These are phyloP conservation scores for Asobara japonica DNA, from an alignment of 1,140 invertebrate genomes.

Conservation along the genomic window DNA sequence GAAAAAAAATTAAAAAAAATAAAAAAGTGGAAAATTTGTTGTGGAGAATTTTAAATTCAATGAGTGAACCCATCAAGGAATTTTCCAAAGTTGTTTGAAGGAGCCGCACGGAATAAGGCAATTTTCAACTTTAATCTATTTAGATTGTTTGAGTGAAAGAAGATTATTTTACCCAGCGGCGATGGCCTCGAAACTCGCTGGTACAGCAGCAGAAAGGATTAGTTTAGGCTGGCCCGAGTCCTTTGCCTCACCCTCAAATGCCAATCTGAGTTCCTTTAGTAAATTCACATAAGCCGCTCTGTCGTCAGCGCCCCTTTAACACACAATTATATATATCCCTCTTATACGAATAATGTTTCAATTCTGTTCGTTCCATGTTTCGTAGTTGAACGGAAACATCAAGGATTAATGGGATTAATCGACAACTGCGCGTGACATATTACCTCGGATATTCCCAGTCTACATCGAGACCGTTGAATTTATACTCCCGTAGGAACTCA, in stretches of 20 bases:
- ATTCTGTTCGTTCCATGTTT: neutral
- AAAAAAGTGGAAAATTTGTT: no score
- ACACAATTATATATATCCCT: neutral
- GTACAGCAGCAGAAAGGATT: constrained; percentile 88
- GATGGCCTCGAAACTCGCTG: constrained; percentile 91
- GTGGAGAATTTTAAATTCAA: constrained; percentile 1
- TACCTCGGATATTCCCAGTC: constrained; percentile 96
- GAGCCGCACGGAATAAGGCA: neutral
- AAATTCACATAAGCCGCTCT: constrained; percentile 82
- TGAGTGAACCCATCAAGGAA: constrained; percentile 12
- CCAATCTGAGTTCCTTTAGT: constrained; percentile 83
- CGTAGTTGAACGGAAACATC: neutral
- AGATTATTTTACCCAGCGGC: constrained; percentile 76
- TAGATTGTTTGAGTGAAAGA: constrained; percentile 15
- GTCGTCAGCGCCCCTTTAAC: constrained; percentile 81
- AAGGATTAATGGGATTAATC: neutral
- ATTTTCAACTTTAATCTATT: constrained; percentile 19
- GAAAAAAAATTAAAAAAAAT: no score
- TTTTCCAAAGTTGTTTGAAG: neutral
- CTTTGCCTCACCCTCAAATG: constrained; percentile 88
- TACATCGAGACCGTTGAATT: constrained; percentile 95
- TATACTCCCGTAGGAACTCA: constrained; percentile 89
- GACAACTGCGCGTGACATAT: constrained; percentile 30
- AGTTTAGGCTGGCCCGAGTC: constrained; percentile 74
- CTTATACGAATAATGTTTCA: neutral